Conservation (phyloP, 2,797 vertebrate species). For the Spinus olivaceus region DNA sequence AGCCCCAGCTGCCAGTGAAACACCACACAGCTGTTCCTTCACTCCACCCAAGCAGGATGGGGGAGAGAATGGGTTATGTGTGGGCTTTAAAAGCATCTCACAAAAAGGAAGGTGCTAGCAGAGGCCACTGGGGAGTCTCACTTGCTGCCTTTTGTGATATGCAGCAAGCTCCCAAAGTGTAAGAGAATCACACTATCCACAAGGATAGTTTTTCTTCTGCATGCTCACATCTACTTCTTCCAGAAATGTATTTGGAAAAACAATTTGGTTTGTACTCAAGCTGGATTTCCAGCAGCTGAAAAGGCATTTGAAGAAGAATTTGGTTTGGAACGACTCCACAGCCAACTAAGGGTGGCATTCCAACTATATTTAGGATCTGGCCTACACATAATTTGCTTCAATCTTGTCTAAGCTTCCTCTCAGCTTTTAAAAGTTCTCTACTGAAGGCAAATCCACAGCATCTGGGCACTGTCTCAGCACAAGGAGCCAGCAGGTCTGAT, state of each 20-base stretch:
- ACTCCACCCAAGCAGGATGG: background rate
- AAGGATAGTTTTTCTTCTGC: background rate
- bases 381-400: background rate
- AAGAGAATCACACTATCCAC: background rate
- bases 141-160: background rate
- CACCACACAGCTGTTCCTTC: background rate
- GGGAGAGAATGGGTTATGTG: background rate
- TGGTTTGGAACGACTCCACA: background rate
- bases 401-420: background rate
- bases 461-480: accelerated
- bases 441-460: background rate
- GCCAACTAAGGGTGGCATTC: background rate
- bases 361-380: background rate
- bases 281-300: slow-evolving; percentile 5
- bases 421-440: background rate
- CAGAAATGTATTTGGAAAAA: background rate
- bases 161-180: background rate
- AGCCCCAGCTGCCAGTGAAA: background rate
- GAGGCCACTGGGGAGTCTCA: background rate
- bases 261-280: background rate
- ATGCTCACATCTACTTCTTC: background rate
- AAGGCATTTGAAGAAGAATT: background rate
- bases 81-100: background rate
- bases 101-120: background rate
- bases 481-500: background rate